A percentile compares a stretch with the other conserved stretches of the same genome.
Evolutionary conservation across 2,888 invertebrate species (phyloP).

Genomic region (Branchipolynoe longqiensis): DNA sequence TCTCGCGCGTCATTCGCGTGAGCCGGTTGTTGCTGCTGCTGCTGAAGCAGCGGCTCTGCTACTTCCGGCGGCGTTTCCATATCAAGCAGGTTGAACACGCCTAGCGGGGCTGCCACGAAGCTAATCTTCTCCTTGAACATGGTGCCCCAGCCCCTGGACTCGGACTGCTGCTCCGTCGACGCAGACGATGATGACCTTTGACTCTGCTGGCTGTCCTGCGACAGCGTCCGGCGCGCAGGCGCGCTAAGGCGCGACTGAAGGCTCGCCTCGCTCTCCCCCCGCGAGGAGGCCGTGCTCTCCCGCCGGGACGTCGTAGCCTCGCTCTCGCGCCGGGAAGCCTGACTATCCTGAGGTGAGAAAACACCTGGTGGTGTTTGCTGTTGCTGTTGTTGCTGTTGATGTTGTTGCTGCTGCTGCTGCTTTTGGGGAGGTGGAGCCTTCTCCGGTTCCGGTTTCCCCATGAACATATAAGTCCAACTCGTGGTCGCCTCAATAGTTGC

Average conservation of each 20-base stretch:
- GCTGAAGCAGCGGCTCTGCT: not conserved
- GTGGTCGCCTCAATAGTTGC: conserved; percentile 1
- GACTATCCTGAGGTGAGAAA: not conserved
- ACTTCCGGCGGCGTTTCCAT: not conserved
- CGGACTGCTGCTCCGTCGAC: conserved; percentile 1
- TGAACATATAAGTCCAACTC: conserved; percentile 43
- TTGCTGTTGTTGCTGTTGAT: not conserved
- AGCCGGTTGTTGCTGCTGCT: not conserved
- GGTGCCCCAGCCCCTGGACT: conserved; percentile 32
- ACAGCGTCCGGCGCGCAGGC: not conserved
- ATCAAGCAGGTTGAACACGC: not conserved
- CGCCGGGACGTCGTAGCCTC: conserved; percentile 8
- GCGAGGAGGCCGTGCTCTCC: conserved; percentile 1
- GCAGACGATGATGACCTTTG: not conserved
- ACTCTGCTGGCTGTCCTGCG: conserved; percentile 46
- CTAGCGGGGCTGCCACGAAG: conserved; percentile 42
- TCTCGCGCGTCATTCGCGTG: not conserved
- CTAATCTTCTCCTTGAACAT: conserved; percentile 52
- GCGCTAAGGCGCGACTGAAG: conserved; percentile 20
- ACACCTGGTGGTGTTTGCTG: no score
- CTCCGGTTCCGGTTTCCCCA: not conserved
- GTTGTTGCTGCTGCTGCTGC: not conserved
- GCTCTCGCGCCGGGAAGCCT: not conserved
- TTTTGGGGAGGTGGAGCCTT: not conserved
- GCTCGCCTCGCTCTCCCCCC: conserved; percentile 46